Conservation (phyloP, 2,797 vertebrate species). For the Dallia pectoralis region DNA sequence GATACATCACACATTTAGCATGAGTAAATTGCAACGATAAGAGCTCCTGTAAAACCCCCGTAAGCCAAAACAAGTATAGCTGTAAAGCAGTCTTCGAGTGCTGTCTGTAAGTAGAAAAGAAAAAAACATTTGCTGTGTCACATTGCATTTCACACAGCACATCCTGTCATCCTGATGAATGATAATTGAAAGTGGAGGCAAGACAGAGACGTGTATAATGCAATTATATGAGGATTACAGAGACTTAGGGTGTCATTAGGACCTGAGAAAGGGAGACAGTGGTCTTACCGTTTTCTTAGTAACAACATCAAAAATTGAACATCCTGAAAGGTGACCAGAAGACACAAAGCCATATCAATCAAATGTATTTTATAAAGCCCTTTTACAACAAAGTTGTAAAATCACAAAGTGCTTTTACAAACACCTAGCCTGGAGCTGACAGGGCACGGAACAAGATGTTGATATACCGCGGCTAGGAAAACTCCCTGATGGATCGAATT, state of each 20-base stretch:
- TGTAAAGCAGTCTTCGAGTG: constrained; percentile 17
- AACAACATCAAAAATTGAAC: background rate
- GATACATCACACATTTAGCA: too few species aligned
- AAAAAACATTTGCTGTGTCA: background rate
- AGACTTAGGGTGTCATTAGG: background rate
- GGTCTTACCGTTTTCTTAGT: constrained; percentile 6
- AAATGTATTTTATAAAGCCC: too few species aligned
- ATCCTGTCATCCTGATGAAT: background rate
- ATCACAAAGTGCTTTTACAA: too few species aligned
- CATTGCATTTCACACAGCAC: background rate
- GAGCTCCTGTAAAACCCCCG: constrained; percentile 21
- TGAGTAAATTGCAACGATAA: constrained; percentile 31
- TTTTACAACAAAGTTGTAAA: too few species aligned
- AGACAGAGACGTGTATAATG: background rate
- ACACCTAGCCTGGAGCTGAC: too few species aligned
- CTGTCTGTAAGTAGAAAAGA: constrained; percentile 2
- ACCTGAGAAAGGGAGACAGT: background rate
- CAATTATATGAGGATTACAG: background rate
- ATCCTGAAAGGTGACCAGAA: constrained; percentile 19
- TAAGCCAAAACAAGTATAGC: constrained; percentile 13
- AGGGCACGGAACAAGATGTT: too few species aligned
- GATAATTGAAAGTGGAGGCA: background rate
- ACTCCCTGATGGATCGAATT: too few species aligned
- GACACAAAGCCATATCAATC: background rate
- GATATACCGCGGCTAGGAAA: too few species aligned